A percentile compares a stretch with the other conserved stretches of the same genome.
These are phyloP conservation scores for Antheraea assamensis DNA, from an alignment of 2,888 invertebrate genomes.

Conservation along the genomic window DNA sequence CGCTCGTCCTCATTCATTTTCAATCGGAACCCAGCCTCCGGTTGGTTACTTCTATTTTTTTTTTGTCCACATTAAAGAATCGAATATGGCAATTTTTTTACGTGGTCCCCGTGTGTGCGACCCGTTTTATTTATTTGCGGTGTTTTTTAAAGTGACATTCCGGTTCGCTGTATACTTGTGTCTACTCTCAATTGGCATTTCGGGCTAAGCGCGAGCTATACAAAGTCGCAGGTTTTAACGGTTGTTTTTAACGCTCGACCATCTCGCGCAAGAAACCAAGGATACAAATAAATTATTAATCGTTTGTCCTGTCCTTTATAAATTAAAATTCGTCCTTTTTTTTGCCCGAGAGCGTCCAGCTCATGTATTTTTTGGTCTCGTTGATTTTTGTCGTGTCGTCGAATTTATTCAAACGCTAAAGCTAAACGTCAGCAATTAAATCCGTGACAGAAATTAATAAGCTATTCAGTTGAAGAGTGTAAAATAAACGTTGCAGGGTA, in stretches of 20 bases:
- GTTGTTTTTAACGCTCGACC: conserved; percentile 81
- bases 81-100: conserved; percentile 79
- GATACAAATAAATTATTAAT: conserved; percentile 83
- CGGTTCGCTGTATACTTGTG: conserved; percentile 81
- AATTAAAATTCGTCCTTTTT: conserved; percentile 79
- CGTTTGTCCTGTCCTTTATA: conserved; percentile 83
- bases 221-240: conserved; percentile 81
- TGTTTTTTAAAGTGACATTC: conserved; percentile 81
- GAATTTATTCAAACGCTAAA: conserved; percentile 79
- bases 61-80: conserved; percentile 82
- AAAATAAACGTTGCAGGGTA: background rate
- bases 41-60: conserved; percentile 76
- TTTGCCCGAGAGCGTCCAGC: conserved; percentile 64
- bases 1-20: conserved; percentile 82
- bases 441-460: conserved; percentile 79
- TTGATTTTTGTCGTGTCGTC: conserved; percentile 73
- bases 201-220: conserved; percentile 79
- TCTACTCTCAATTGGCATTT: conserved; percentile 82
- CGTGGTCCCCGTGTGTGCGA: conserved; percentile 73
- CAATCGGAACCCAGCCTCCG: conserved; percentile 78
- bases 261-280: conserved; percentile 75
- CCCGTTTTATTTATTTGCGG: conserved; percentile 82
- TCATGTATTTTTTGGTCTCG: conserved; percentile 71
- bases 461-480: conserved; percentile 23
- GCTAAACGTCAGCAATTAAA: conserved; percentile 80